Conservation (phyloP, 2,888 invertebrate species). For the Melinaea menophilus region DNA sequence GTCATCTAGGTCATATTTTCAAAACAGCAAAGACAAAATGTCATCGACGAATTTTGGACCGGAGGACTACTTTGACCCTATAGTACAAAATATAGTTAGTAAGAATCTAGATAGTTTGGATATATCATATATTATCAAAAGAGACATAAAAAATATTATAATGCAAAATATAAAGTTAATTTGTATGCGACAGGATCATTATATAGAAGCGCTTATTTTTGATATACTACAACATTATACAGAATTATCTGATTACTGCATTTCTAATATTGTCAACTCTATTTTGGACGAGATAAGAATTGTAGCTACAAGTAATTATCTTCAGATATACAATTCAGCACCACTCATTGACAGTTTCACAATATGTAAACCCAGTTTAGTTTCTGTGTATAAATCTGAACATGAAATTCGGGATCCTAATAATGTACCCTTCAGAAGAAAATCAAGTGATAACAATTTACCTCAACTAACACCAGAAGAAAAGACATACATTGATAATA, state of each 20-base stretch:
- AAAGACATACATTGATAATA: slow-evolving; percentile 16
- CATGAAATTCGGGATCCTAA: slow-evolving; percentile 15
- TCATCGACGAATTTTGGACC: background rate
- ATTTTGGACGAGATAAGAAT: slow-evolving; percentile 8
- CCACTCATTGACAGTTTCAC: background rate
- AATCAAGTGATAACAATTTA: slow-evolving; percentile 11
- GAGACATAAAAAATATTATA: slow-evolving; percentile 17
- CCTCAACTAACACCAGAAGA: slow-evolving; percentile 17
- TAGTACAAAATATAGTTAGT: slow-evolving; percentile 14
- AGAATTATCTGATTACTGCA: slow-evolving; percentile 11
- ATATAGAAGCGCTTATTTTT: slow-evolving; percentile 17
- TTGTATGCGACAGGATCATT: background rate
- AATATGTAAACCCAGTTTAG: slow-evolving; percentile 3
- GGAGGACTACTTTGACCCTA: slow-evolving; percentile 5
- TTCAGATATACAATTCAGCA: background rate
- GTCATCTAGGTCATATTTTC: background rate
- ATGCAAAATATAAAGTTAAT: slow-evolving; percentile 10
- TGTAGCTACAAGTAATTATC: slow-evolving; percentile 1
- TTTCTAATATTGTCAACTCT: slow-evolving; percentile 6
- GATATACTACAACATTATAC: slow-evolving; percentile 16
- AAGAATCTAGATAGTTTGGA: slow-evolving; percentile 8
- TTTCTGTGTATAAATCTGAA: slow-evolving; percentile 27
- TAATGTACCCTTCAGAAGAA: slow-evolving; percentile 3
- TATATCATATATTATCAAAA: slow-evolving; percentile 12
- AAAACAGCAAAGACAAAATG: slow-evolving; percentile 3